Conservation (phyloP, 1,140 invertebrate species). For the Gryon sp. region DNA sequence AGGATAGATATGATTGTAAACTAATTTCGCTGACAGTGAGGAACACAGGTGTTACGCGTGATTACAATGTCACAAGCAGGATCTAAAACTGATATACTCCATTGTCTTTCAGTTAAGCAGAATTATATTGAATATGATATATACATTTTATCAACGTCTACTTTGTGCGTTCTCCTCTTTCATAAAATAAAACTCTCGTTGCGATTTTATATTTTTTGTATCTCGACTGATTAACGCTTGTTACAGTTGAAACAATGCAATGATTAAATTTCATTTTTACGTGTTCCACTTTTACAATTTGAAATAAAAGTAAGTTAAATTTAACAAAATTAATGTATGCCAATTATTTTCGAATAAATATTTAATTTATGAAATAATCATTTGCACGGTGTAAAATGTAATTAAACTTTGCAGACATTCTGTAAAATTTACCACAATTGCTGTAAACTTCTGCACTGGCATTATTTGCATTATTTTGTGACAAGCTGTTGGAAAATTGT, state of each 20-base stretch:
- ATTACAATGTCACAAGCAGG: conserved; percentile 30
- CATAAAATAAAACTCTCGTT: conserved; percentile 42
- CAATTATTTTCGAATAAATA: no score
- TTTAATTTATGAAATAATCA: no score
- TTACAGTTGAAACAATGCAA: conserved; percentile 34
- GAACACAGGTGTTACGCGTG: conserved; percentile 31
- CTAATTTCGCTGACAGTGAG: conserved; percentile 53
- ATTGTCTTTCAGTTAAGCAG: conserved; percentile 42
- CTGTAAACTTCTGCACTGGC: no score
- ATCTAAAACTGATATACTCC: conserved; percentile 50
- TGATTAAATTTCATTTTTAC: conserved; percentile 58
- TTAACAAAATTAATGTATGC: no score
- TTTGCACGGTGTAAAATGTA: no score
- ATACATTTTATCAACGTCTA: conserved; percentile 45
- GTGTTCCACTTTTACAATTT: conserved; percentile 36
- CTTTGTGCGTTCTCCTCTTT: conserved; percentile 33
- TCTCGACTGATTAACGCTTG: conserved; percentile 17
- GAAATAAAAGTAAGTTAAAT: background rate
- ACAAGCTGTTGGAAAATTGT: no score
- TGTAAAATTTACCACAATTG: no score
- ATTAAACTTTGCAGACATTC: no score
- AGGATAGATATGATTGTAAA: conserved; percentile 53
- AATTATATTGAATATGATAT: conserved; percentile 40
- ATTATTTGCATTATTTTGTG: no score
- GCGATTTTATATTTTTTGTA: conserved; percentile 46